These are phyloP conservation scores for Smithornis capensis DNA, from an alignment of 2,113 vertebrate species.

Conservation along the genomic window DNA sequence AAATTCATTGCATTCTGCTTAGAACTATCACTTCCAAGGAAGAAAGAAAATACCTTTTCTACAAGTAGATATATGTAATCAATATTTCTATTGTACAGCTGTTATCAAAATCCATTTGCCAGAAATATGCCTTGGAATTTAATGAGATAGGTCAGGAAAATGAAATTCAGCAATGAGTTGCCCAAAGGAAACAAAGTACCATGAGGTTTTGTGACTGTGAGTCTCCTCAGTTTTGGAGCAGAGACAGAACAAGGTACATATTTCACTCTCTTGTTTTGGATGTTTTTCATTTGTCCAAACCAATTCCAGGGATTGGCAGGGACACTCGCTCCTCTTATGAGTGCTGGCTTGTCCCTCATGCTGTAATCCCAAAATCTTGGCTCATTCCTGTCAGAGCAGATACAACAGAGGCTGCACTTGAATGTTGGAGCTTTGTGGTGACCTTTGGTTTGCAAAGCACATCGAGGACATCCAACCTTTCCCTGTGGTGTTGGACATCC, in stretches of 20 bases:
- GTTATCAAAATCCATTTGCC: background rate
- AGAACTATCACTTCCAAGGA: background rate
- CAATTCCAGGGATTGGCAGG: background rate
- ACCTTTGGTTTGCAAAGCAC: background rate
- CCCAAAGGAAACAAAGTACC: background rate
- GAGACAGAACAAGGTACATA: background rate
- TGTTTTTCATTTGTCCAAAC: background rate
- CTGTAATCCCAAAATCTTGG: background rate
- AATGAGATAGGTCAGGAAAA: background rate
- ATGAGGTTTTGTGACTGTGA: background rate
- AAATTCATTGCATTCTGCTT: background rate
- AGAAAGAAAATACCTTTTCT: background rate
- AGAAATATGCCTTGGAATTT: background rate
- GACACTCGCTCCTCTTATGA: fast-evolving
- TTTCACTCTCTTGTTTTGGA: background rate
- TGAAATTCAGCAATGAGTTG: background rate
- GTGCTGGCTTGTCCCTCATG: background rate
- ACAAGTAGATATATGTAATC: background rate
- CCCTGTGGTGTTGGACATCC: background rate
- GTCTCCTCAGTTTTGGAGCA: background rate
- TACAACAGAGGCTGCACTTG: background rate
- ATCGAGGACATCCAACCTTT: background rate
- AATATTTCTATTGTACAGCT: background rate
- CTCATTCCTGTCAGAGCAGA: background rate
- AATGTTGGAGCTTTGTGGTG: background rate